Evolutionary conservation across 2,113 vertebrate genomes (phyloP), one percentile per base, ranked within the genome.

Genomic region (Leuciscus idus): DNA sequence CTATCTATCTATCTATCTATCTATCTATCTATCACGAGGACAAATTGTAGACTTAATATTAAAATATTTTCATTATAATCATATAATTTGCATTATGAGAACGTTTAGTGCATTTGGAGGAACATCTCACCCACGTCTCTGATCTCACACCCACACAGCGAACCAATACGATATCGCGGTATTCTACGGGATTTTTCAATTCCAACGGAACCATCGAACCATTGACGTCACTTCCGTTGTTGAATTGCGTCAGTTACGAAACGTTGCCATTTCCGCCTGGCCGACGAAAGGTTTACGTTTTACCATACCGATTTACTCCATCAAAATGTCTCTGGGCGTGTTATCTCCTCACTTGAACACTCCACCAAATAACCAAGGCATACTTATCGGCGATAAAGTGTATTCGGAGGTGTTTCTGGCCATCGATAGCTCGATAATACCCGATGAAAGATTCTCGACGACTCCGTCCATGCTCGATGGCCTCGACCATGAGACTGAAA

Each of bases 381-480:
- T 99, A 72, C 95, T 99, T 43, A 99, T 99, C 66, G 98, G 98
- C 0, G 98, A 99, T 86, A 97, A 96, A 81, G 93, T 99, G 0
- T 99, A 99, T 87, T 98, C 98, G 9, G 96, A 98, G 87, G 98
- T 99, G 28, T 97, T 94, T 64, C 96, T 99, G 10, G 96, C 97
- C 3, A 98, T 99, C 92, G 97, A 99, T 90, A 97, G 97, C 90
- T 99, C 97, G 68, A 94, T 98, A 10, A 96, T 99, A 26, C 97
- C 97, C 12, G 97, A 98, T 92, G 98, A 99, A 88, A 94, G 96
- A 62, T 95, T 99, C 0, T 97, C 96, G 6, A 95, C 97, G 1
- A 99, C 98, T 0, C 98, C 98, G 0, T 98, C 98, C 77, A 97
- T 99, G 97, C 95, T 97, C 90, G 98, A 99, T 87, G 98, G 98